phyloP scores from a whole-genome alignment of 2,888 invertebrate genomes.

The Campoplex nolae region DNA sequence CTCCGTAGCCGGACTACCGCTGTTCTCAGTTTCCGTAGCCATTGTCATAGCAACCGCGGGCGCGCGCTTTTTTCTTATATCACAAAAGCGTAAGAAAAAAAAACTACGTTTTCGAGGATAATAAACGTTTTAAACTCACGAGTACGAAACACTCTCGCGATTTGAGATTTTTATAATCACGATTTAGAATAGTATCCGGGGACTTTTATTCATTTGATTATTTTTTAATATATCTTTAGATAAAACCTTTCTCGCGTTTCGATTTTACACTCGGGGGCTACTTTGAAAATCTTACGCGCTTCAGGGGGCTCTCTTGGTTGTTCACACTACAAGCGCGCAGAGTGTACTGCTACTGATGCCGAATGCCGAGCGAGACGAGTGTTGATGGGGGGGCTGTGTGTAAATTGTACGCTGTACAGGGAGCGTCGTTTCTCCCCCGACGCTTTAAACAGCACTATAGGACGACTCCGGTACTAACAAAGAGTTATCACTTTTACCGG shows the following conservation, averaged over 20 bases:
- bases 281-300: conserved; percentile 11
- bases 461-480: neutral
- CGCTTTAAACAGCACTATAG: neutral
- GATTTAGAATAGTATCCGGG: neutral
- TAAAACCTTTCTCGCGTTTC: neutral
- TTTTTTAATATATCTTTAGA: neutral
- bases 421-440: conserved; percentile 38
- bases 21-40: conserved; percentile 92
- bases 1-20: conserved; percentile 88
- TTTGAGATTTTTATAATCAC: neutral
- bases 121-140: neutral
- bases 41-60: conserved; percentile 85
- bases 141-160: conserved; percentile 2
- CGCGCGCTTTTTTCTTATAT: neutral
- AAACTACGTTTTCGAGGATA: neutral
- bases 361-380: conserved; percentile 12
- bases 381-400: conserved; percentile 34
- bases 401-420: conserved; percentile 6
- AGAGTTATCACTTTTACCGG: conserved; percentile 8
- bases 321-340: conserved; percentile 60
- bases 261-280: conserved; percentile 11
- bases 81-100: neutral
- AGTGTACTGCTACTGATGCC: conserved; percentile 41
- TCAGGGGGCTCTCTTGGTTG: conserved; percentile 23
- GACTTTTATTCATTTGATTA: neutral